Evolutionary conservation across 1,140 invertebrate species (phyloP).

Genomic region (Ladona fulva): DNA sequence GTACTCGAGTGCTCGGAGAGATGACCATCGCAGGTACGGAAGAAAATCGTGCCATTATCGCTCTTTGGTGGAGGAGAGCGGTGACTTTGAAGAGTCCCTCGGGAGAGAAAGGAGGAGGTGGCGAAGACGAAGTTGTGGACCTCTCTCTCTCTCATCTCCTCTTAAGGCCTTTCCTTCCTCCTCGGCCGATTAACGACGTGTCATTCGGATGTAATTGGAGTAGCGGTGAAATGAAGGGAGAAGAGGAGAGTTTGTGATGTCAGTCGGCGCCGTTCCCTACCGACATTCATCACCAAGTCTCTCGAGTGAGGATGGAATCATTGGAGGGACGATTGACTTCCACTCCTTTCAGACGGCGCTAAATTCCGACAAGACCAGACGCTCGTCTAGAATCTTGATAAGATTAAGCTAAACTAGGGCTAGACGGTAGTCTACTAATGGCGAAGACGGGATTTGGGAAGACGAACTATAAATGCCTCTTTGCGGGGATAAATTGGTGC

Average conservation of each 20-base stretch:
- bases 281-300: neutral
- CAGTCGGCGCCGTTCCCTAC: neutral
- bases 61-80: too few relatives aligned
- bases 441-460: neutral
- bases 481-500: neutral
- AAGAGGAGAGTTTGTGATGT: neutral
- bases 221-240: neutral
- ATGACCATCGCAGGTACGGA: too few relatives aligned
- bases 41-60: too few relatives aligned
- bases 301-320: neutral
- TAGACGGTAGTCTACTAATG: neutral
- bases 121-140: neutral
- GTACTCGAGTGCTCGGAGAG: too few relatives aligned
- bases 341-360: neutral
- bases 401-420: neutral
- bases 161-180: neutral
- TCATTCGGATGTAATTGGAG: conserved; percentile 1
- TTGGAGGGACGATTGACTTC: neutral
- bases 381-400: neutral
- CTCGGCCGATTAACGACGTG: neutral
- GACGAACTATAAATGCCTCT: neutral
- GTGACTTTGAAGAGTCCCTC: too few relatives aligned
- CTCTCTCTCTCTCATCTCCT: neutral
- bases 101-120: too few relatives aligned
- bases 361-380: neutral